Evolutionary conservation across 2,888 invertebrate genomes (phyloP).

Genomic region (Tridacna crocea): DNA sequence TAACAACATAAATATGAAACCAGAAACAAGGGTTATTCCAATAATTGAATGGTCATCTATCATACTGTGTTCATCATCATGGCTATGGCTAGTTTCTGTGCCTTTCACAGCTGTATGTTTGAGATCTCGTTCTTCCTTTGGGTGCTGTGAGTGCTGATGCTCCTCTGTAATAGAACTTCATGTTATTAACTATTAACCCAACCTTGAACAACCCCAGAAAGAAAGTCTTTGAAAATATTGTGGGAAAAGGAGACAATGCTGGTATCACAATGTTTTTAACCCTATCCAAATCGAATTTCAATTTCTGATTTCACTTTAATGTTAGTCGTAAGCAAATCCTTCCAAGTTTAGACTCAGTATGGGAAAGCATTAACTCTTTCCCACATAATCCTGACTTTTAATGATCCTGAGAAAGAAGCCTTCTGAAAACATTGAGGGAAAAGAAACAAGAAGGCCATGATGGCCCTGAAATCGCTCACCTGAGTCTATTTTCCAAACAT

Average conservation of each 20-base stretch:
- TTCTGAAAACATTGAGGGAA: no score
- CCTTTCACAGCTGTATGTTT: constrained; percentile 13
- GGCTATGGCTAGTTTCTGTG: constrained; percentile 8
- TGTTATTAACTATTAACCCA: background rate
- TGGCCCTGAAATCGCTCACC: no score
- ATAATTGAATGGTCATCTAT: constrained; percentile 91
- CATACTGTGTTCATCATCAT: constrained; percentile 63
- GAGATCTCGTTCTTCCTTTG: constrained; percentile 29
- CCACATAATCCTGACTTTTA: no score
- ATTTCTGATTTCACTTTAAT: no score
- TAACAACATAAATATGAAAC: constrained; percentile 98
- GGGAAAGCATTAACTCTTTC: no score
- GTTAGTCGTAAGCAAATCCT: no score
- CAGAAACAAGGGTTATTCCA: constrained; percentile 95
- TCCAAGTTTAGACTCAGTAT: no score
- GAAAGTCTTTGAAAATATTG: background rate
- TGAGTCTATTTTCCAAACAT: no score
- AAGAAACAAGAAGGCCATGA: no score
- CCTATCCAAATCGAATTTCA: background rate
- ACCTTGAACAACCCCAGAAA: background rate
- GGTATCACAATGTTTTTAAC: background rate
- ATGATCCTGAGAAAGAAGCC: no score
- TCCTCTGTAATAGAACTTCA: background rate
- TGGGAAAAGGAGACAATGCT: background rate
- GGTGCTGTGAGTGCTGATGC: background rate